A percentile compares a stretch with the other conserved stretches of the same genome.
Evolutionary conservation across 2,113 vertebrate species (phyloP).

Genomic region (Podocnemis expansa): DNA sequence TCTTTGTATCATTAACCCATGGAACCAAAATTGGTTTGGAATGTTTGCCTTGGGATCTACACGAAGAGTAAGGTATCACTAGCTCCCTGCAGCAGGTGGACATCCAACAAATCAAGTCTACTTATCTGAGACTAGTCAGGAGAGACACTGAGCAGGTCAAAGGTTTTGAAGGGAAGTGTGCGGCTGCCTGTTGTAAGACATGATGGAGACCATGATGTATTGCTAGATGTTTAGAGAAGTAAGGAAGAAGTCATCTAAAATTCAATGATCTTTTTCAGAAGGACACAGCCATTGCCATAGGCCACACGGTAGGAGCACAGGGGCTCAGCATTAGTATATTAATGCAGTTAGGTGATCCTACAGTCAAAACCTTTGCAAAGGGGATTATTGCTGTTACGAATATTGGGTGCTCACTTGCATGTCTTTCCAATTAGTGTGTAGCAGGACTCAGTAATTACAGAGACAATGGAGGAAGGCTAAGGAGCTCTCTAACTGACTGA

Average conservation of each 20-base stretch:
- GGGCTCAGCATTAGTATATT: not conserved
- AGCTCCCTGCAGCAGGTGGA: not conserved
- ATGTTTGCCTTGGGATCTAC: not conserved
- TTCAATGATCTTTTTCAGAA: slow-evolving; percentile 18
- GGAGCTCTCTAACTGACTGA: slow-evolving; percentile 42
- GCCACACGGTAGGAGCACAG: not conserved
- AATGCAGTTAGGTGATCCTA: slow-evolving; percentile 20
- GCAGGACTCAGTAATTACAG: not conserved
- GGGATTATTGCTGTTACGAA: not conserved
- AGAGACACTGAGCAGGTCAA: not conserved
- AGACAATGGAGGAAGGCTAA: not conserved
- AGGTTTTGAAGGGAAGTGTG: not conserved
- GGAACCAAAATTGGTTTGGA: not conserved
- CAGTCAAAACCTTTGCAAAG: slow-evolving; percentile 26
- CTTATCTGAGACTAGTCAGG: slow-evolving; percentile 6
- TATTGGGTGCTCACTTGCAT: slow-evolving; percentile 10
- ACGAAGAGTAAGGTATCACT: not conserved
- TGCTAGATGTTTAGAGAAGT: not conserved
- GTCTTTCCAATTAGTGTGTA: slow-evolving; percentile 18
- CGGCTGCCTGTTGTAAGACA: slow-evolving; percentile 19
- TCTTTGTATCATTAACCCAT: not conserved
- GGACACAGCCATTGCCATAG: slow-evolving; percentile 9
- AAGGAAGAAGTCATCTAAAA: slow-evolving; percentile 33
- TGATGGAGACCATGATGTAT: not conserved
- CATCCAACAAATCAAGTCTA: not conserved